Percentiles rank a stretch among this genome's conserved stretches.
These are phyloP conservation scores for Sebastiscus tertius DNA, from an alignment of 2,797 vertebrate species.

Conservation along the genomic window DNA sequence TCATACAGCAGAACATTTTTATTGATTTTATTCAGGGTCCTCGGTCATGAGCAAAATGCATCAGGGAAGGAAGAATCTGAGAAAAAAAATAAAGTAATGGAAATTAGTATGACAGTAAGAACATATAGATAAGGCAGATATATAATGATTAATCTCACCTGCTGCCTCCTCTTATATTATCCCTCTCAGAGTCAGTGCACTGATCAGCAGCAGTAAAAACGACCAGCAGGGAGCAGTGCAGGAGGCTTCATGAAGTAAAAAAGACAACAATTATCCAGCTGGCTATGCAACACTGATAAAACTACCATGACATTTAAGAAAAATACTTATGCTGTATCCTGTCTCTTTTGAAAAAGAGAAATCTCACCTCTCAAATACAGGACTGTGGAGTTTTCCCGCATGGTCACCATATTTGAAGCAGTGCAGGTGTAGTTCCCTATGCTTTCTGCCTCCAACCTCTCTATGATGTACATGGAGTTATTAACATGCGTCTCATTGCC, in stretches of 20 bases:
- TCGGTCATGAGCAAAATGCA: neutral
- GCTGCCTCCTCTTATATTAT: neutral
- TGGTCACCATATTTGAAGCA: slow-evolving; percentile 68
- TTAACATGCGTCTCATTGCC: slow-evolving; percentile 49
- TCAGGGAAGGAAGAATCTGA: neutral
- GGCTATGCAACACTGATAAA: neutral
- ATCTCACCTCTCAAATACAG: slow-evolving; percentile 65
- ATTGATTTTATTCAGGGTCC: neutral
- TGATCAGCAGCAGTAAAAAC: slow-evolving; percentile 25
- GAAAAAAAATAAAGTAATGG: neutral
- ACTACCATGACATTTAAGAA: neutral
- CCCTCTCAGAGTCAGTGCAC: slow-evolving; percentile 9
- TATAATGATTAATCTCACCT: slow-evolving; percentile 18
- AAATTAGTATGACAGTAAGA: neutral
- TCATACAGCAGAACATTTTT: neutral
- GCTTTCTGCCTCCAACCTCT: slow-evolving; percentile 35
- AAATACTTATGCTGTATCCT: neutral
- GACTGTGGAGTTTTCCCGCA: slow-evolving; percentile 54
- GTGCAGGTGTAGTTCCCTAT: slow-evolving; percentile 76
- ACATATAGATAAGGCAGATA: neutral
- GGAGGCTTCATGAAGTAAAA: slow-evolving; percentile 47
- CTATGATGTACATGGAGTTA: slow-evolving; percentile 52
- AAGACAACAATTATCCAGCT: neutral
- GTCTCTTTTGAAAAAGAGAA: neutral
- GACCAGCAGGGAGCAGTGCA: slow-evolving; percentile 61